These are phyloP conservation scores for Takifugu ocellatus DNA, from an alignment of 2,797 vertebrate species.

Conservation along the genomic window DNA sequence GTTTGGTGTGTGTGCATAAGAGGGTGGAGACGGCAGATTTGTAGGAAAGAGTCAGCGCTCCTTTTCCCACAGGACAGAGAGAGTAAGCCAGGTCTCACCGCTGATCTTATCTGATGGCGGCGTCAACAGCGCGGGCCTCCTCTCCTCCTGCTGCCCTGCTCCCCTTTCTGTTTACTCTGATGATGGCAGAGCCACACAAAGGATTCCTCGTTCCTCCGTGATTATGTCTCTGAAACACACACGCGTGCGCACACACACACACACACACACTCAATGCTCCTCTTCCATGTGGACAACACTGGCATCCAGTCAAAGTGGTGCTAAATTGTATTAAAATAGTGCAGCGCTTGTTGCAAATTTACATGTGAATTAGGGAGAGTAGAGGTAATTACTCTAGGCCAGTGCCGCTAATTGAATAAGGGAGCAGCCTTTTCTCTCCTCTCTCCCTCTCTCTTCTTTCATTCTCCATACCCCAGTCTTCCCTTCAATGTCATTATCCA, in stretches of 20 bases:
- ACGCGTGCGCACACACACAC: constrained; percentile 21
- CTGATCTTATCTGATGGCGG: constrained; percentile 68
- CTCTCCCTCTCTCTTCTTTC: constrained; percentile 57
- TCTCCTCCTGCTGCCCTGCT: constrained; percentile 45
- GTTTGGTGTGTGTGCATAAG: constrained; percentile 5
- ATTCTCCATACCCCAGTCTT: constrained; percentile 47
- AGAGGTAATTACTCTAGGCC: constrained; percentile 74
- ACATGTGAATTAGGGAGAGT: constrained; percentile 77
- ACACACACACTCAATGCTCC: constrained; percentile 30
- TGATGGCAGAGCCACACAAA: constrained; percentile 46
- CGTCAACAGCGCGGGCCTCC: constrained; percentile 60
- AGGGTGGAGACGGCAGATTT: constrained; percentile 35
- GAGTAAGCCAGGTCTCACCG: constrained; percentile 57
- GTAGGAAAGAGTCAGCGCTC: constrained; percentile 44
- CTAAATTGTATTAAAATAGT: constrained; percentile 79
- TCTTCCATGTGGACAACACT: constrained; percentile 50
- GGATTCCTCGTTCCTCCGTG: constrained; percentile 47
- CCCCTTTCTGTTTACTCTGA: constrained; percentile 39
- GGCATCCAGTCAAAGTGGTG: constrained; percentile 70
- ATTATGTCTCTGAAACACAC: constrained; percentile 45
- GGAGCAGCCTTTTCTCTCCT: constrained; percentile 67
- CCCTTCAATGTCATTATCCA: constrained; percentile 70
- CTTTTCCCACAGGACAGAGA: constrained; percentile 73
- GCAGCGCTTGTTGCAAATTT: constrained; percentile 75
- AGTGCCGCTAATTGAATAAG: constrained; percentile 74